Evolutionary conservation across 2,888 invertebrate species (phyloP), one percentile per base, ranked within the genome.

Genomic region (Anthrax anthrax): DNA sequence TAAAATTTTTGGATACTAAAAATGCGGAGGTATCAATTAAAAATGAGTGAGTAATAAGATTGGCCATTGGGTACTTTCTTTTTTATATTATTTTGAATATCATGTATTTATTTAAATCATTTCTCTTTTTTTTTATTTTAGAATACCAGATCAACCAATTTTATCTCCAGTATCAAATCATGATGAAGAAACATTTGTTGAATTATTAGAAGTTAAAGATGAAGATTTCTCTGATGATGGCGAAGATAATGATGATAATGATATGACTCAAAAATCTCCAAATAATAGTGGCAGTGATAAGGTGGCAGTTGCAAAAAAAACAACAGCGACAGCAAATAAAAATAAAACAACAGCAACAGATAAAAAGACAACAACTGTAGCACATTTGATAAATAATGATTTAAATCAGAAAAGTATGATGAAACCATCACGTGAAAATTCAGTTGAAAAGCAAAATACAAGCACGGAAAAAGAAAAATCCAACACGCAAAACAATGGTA

Each of bases 121-220:
- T 6, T 23, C 23, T 23, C 4, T 23, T 23, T 23, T 23, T 6
- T 23, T 23, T 23, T 6, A 23, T 23, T 23, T 4, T 23, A 23
- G 23, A 23, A 8, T 23, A 23, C 23, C 23, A 23, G 29, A 32
- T 9, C 12, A 32, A 32, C 3, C 29, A 32, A 4, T 12, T 5
- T 12, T 12, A 32, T 32, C 29, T 14, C 27, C 44, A 42, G 2
- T 38, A 18, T n/a, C 40, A 6, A n/a, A 39, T 18, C 37, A 39
- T 39, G 51, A 51, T 12, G 50, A 48, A 12, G 51, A 51, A 32
- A 44, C 42, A 1, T 65, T 60, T 41, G 52, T 56, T 6, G 66
- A 67, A 49, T 63, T 67, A 57, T 49, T 67, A 9, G 66, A 67
- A 38, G 66, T 67, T 0, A 63, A 65, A 19, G 66, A 66, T 42